Evolutionary conservation across 2,888 invertebrate genomes (phyloP), one percentile per base, ranked within the genome.

Genomic region (Exephanes ischioxanthus): DNA sequence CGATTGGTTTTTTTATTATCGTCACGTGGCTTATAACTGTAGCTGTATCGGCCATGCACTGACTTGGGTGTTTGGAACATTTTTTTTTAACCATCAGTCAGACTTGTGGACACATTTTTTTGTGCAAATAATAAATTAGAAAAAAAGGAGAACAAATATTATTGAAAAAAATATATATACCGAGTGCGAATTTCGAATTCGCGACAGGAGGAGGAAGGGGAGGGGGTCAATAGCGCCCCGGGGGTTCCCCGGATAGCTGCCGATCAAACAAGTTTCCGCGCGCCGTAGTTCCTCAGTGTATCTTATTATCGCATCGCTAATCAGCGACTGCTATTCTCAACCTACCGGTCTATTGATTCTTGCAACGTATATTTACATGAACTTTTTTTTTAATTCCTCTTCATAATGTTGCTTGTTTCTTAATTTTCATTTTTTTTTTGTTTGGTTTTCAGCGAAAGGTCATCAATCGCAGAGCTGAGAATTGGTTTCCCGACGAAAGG

Each of bases 161-260:
- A 77, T 68, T 51, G 71, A 67, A 80, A 71, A 68, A 68, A 79
- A 82, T 82, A 11, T 41, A 0, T 71, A 79, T 85, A 85, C 71
- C 85, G 85, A 82, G 75, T 53, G 41, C 70, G 81, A 53, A 48
- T 45, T 33, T 51, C 7, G 91, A 91, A 91, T 91, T 91, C 91
- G 90, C 91, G 91, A 91, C 91, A 89, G 91, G 91, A 91, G 91
- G 90, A 51, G 70, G 70, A 81, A 81, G 73, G 78, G 77, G 48
- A 61, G 66, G 75, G 19, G 89, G 88, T 33, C 83, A 41, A 58
- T 7, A 73, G 55, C 76, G 77, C 37, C 33, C 61, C 87, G 87
- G 84, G 86, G 87, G 85, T 75, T 86, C 87, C 70, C 51, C 19
- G 87, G 91, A 91, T 91, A 91, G 91, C 90, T 87, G 87, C 72